Evolutionary conservation across 1,140 invertebrate species (phyloP).

Genomic region (Drosophila watanabei): DNA sequence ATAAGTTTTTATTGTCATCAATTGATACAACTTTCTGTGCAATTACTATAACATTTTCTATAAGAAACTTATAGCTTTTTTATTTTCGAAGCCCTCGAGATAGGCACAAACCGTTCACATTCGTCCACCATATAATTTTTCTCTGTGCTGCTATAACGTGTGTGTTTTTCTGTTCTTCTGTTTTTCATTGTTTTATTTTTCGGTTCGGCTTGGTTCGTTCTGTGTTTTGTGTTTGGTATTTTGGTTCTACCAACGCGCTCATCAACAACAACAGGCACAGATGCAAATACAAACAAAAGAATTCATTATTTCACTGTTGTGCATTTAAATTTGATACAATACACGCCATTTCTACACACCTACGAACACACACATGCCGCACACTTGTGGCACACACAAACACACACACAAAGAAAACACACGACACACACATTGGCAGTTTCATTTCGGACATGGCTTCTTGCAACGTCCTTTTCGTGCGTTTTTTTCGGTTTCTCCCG

Average conservation of each 20-base stretch:
- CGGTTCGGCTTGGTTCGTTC: constrained; percentile 39
- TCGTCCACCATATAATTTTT: not conserved
- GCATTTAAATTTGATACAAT: constrained; percentile 84
- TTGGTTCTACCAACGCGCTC: constrained; percentile 43
- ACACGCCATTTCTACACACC: constrained; percentile 77
- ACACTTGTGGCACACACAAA: constrained; percentile 14
- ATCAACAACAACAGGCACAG: constrained; percentile 47
- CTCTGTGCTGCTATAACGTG: too few species aligned
- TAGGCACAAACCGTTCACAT: not conserved
- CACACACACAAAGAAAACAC: not conserved
- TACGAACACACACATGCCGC: constrained; percentile 20
- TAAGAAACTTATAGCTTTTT: too few species aligned
- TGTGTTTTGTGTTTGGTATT: constrained; percentile 27
- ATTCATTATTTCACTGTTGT: constrained; percentile 80
- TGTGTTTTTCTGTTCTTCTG: constrained; percentile 19
- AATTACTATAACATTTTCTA: not conserved
- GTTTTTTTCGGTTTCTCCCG: constrained; percentile 21
- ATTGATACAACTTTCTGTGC: too few species aligned
- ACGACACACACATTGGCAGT: constrained; percentile 36
- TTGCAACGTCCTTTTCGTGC: constrained; percentile 73
- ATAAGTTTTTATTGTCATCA: too few species aligned
- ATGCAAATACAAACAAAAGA: constrained; percentile 77
- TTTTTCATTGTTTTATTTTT: constrained; percentile 30
- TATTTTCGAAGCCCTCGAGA: too few species aligned
- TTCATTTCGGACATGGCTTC: constrained; percentile 54